Evolutionary conservation across 2,888 invertebrate genomes (phyloP), one percentile per base, ranked within the genome.

Genomic region (Palloptera scutellata): DNA sequence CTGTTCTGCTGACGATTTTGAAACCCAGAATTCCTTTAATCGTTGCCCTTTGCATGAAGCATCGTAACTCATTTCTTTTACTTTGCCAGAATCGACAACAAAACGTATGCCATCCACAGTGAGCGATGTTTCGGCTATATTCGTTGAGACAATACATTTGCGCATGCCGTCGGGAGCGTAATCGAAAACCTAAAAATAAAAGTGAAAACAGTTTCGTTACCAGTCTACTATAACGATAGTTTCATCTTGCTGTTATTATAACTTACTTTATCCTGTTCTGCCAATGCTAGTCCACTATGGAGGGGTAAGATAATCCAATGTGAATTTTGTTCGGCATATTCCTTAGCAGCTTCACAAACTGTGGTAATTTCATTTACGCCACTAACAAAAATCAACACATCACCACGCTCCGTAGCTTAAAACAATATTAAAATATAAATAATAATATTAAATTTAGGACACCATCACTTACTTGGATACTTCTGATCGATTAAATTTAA

Each of bases 101-200:
- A 99, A 99, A 78, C 98, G 88, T 64, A 99, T 93, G 0, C 98
- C 98, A 82, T 99, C 99, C 64, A 99, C 98, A 0, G 99, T 99
- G 4, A 99, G 92, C 0, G 98, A 98, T 0, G 99, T 99, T 87
- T 99, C 99, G 0, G 99, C 98, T 67, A 99, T 98, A 81, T 99
- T 99, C 1, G 99, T 99, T 0, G 97, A 95, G 1, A 99, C 91
- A 69, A 99, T 96, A 83, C 98, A 98, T 83, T 99, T 99, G 64
- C 99, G 88, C 2, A 96, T 90, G 5, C 97, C 95, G 65, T 96
- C 95, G 1, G 98, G 98, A 0, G 98, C 91, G 79, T 96, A 94
- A 81, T 98, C 96, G 82, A 99, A 99, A 76, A 92, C 97, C 78
- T 78, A 19, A 3, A 41, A 60, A 54, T 1, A n/a, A 45, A 13